Evolutionary conservation across 1,140 invertebrate species (phyloP).

Genomic region (Nasonia giraulti): DNA sequence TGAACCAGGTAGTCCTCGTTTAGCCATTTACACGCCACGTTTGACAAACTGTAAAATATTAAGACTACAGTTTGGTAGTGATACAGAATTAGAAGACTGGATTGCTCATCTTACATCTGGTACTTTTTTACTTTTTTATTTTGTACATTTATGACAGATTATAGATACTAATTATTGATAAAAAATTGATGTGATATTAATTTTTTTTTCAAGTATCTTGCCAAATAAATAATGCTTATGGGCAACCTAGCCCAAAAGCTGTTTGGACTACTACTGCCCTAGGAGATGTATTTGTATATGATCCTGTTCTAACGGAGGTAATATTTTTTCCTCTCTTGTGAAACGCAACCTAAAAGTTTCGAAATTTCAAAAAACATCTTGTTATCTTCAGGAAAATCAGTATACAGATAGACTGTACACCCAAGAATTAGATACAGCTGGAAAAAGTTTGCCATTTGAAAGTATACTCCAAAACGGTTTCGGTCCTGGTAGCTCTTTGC

Average conservation of each 20-base stretch:
- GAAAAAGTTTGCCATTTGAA: slow-evolving; percentile 80
- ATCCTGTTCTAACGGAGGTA: slow-evolving; percentile 77
- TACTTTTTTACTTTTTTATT: slow-evolving; percentile 56
- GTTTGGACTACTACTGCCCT: slow-evolving; percentile 86
- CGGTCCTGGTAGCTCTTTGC: slow-evolving; percentile 78
- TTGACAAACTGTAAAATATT: slow-evolving; percentile 75
- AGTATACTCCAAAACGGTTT: slow-evolving; percentile 79
- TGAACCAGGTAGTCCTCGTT: slow-evolving; percentile 83
- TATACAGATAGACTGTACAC: slow-evolving; percentile 63
- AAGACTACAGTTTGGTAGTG: slow-evolving; percentile 84
- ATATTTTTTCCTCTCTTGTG: slow-evolving; percentile 28
- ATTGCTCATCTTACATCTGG: slow-evolving; percentile 83
- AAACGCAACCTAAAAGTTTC: neutral
- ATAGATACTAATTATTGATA: slow-evolving; percentile 24
- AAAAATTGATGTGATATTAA: slow-evolving; percentile 18
- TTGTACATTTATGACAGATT: slow-evolving; percentile 8
- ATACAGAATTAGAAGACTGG: slow-evolving; percentile 92
- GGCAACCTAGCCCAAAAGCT: slow-evolving; percentile 80
- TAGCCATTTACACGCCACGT: slow-evolving; percentile 82
- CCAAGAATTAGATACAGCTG: slow-evolving; percentile 82
- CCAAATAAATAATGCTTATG: slow-evolving; percentile 81
- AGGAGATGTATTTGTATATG: slow-evolving; percentile 88
- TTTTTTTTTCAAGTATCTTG: slow-evolving; percentile 76
- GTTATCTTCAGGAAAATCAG: slow-evolving; percentile 67
- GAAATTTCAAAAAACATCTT: slow-evolving; percentile 15